Base-by-base conservation (phyloP, 2,888 invertebrate species). In the Pantelozetes paolii region DNA sequence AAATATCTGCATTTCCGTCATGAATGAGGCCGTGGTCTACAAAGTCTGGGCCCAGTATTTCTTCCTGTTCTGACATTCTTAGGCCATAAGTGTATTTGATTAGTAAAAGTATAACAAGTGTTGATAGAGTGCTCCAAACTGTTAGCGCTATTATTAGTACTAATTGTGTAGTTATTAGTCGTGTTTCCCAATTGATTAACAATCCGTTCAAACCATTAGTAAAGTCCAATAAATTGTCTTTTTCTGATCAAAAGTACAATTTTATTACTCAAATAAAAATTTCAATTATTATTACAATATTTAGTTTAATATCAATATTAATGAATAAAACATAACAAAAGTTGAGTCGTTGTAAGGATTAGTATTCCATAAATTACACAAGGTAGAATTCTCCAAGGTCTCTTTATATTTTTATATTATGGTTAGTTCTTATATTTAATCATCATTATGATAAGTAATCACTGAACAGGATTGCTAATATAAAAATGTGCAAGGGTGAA, bases 1-100 rank as follows among this genome's bases (percentile, higher is more conserved):
- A 67, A 36, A 72, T 45, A 30, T 62, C 40, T 28, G 36, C 30
- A 23, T 78, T 77, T 3, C 76, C 78, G 18, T 78, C 78, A 80
- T 92, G 91, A 67, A 89, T 85, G 62, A 94, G 89, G 77, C 87
- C 86, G 81, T 95, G 94, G 80, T 95, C 94, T 2, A 90, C 89
- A 42, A 93, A 85, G 83, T 95, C 94, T 0, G 94, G 94, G 0
- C 94, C 95, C 18, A 94, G 83, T 62, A 93, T 84, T 82, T 95
- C 95, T 71, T 92, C 90, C 79, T 91, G 89, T 0, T 89, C 87
- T 74, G 89, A 87, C 92, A 94, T 92, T 18, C 95, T 86, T 1
- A 81, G 70, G 0, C 81, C 81, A 45, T 81, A 71, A 0, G 77
- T 77, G n/a, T 77, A 76, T 48, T 80, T 70, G 23, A 81, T 77